Base-by-base conservation (phyloP, 2,797 vertebrate species). In the Furcifer pardalis region DNA sequence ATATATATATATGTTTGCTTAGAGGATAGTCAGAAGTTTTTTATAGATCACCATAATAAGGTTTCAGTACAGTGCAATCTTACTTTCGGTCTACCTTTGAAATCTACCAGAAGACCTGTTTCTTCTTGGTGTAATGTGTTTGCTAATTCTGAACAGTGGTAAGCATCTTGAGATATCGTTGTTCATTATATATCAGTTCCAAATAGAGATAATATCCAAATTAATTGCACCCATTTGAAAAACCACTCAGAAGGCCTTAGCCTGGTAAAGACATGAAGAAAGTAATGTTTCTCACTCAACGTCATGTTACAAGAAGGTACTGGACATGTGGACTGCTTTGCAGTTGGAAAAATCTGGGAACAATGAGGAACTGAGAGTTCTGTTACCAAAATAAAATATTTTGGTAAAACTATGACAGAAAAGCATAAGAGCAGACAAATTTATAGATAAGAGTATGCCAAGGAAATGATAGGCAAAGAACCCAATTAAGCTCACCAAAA, bases 401-500 rank as follows among this genome's bases (percentile, higher is more conserved):
- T 79, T 17, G 44, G 72, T 49, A 49, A 79, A 83, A 82, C 2
- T 7, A 59, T 77, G 21, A 59, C 3, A 68, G 35, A 59, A 76
- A 32, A 79, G 62, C 84, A 46, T 19, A 2, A 78, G 42, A 5
- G 7, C 12, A 81, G 63, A 62, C 52, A 88, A 81, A 73, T 30
- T 69, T 77, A 85, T 66, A 83, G 76, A 73, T 12, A 76, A 71
- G 44, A 44, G 23, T 0, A 21, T 40, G 25, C 2, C 7, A 59
- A 83, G 30, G 21, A 78, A 40, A 52, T 79, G 75, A 40, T 63
- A 89, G 74, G 8, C 17, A 73, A 87, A 75, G 44, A 78, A 84
- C n/a, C 72, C 19, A 15, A 80, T 27, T 68, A 90, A 86, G 40
- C 4, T 37, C 59, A 60, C 10, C 42, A 52, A 82, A 84, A 77